Percentiles rank a stretch among this genome's conserved stretches.
phyloP scores from a whole-genome alignment of 2,113 vertebrate genomes.

The Dolichallabes microphthalmus region DNA sequence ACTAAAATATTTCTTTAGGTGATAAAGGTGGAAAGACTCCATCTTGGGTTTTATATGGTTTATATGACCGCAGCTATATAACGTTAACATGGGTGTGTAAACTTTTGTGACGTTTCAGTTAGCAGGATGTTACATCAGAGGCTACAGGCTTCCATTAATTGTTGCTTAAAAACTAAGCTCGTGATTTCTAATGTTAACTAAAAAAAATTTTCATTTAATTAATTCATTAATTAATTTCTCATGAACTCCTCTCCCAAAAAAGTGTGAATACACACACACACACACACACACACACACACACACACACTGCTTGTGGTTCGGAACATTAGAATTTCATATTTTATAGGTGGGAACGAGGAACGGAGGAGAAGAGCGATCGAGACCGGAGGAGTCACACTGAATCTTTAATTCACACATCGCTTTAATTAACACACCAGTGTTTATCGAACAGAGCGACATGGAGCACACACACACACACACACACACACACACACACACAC shows the following conservation, averaged over 20 bases:
- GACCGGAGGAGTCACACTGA: background rate
- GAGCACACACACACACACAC: background rate
- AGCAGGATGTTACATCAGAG: background rate
- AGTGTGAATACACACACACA: no score
- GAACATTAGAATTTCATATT: slow-evolving; percentile 77
- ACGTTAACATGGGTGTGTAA: background rate
- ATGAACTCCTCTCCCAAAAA: slow-evolving; percentile 58
- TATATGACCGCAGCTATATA: no score
- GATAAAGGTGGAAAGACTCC: background rate
- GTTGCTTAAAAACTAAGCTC: background rate
- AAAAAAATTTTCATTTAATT: no score
- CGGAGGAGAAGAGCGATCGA: background rate
- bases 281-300: slow-evolving; percentile 44
- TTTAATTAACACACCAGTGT: slow-evolving; percentile 58
- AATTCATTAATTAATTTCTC: slow-evolving; percentile 75
- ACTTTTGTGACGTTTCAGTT: background rate
- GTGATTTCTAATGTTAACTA: slow-evolving; percentile 58
- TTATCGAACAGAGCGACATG: background rate
- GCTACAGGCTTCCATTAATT: background rate
- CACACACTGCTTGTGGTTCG: slow-evolving; percentile 68
- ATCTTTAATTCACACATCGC: slow-evolving; percentile 35
- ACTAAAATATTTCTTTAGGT: background rate
- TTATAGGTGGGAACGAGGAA: slow-evolving; percentile 35
- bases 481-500: background rate
- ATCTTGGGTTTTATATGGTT: no score